phyloP scores from a whole-genome alignment of 2,797 vertebrate genomes.

The Chloroceryle amazona region DNA sequence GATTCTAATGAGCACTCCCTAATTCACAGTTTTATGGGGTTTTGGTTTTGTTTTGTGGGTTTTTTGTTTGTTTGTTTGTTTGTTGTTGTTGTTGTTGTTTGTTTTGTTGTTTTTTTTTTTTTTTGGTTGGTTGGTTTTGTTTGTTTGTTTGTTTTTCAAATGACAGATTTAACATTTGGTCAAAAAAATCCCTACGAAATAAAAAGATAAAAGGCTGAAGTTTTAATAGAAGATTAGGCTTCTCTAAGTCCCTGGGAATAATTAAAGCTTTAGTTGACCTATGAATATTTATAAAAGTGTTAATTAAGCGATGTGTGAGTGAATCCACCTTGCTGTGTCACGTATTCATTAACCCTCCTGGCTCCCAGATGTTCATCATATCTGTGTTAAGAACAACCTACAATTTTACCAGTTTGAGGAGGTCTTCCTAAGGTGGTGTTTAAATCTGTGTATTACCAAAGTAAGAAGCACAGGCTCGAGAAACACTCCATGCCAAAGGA shows the following conservation, averaged over 20 bases:
- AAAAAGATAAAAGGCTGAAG: constrained; percentile 27
- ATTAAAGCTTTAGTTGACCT: constrained; percentile 50
- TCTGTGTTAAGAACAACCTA: not conserved
- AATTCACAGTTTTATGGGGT: not conserved
- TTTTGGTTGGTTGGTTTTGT: no score
- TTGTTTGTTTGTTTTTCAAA: no score
- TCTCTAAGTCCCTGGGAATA: constrained; percentile 30
- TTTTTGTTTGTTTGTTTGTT: no score
- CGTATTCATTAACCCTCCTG: constrained; percentile 1
- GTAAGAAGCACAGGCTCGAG: not conserved
- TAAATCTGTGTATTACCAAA: not conserved
- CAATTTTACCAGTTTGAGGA: not conserved
- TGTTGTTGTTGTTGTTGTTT: no score
- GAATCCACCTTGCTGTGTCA: constrained; percentile 14
- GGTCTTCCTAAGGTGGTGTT: not conserved
- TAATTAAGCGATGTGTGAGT: constrained; percentile 60
- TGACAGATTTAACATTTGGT: constrained; percentile 1
- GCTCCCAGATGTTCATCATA: not conserved
- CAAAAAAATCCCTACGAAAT: not conserved
- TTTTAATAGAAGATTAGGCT: not conserved
- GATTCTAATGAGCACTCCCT: not conserved
- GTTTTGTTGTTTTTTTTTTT: no score
- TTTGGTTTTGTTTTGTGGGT: no score
- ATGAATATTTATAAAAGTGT: constrained; percentile 69
- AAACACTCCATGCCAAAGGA: not conserved